Base-by-base conservation (phyloP, 2,797 vertebrate species). In the Sarcoramphus papa region DNA sequence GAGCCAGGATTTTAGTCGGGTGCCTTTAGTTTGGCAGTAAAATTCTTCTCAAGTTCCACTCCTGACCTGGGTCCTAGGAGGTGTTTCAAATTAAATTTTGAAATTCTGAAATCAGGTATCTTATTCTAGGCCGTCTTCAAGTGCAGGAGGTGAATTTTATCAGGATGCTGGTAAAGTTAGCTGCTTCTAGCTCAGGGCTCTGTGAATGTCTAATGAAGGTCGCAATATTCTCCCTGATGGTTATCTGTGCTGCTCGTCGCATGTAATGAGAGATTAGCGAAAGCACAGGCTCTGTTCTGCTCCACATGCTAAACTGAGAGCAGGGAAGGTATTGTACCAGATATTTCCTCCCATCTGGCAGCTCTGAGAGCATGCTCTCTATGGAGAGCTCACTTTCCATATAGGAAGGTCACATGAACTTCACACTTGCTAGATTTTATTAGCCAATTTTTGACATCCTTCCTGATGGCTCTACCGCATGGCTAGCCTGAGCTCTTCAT, bases 391-490 rank as follows among this genome's bases (percentile, higher is more conserved):
- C 22, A 0, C 75, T 92, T 95, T 91, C 87, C 76, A 24, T 67
- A 62, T 10, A 48, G 51, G 92, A 95, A 95, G 75, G 64, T 83
- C 92, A 64, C 40, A 65, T 22, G 72, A 94, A 92, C 83, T 86
- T 96, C 86, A 78, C 82, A 47, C 77, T 90, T 88, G 47, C n/a
- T 89, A 85, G 60, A 84, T 87, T 87, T 73, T 86, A 90, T 84
- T 88, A 88, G 54, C 57, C 88, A 67, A n/a, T 90, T 97, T 91
- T 90, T 82, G 56, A 91, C 68, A 90, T 89, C 85, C 76, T 92
- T 89, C 86, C 70, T 93, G 87, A 92, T 79, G 81, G 63, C 82
- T 92, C 70, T 89, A 33, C 47, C 47, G 9, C 74, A 63, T 74
- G 85, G 54, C 30, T 80, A 30, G 62, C 50, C 65, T 83, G 78